Base-by-base conservation (phyloP, 2,113 vertebrate species). In the Podarcis muralis region DNA sequence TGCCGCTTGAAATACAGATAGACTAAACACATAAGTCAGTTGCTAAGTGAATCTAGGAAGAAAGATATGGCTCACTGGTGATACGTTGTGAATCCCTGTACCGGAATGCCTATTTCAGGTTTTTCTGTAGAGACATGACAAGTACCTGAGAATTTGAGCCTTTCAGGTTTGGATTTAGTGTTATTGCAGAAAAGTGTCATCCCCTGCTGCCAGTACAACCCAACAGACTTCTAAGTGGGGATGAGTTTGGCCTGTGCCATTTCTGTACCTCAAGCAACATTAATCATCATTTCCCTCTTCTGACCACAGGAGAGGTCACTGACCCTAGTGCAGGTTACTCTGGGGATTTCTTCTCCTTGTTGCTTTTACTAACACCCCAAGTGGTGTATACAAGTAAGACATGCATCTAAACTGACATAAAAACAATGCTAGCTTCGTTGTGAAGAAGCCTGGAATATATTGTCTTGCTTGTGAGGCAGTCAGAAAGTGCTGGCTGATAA, bases 221-320 rank as follows among this genome's bases (percentile, higher is more conserved):
- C 13, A 62, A 7, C 48, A 16, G 9, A 18, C 7, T 43, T 69
- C 48, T 43, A 71, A 25, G 83, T 88, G 82, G 92, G 76, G 89
- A 92, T 92, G 88, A 91, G 89, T 90, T 94, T 92, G 37, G 27
- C 87, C 87, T 93, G 91, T 92, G 35, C 66, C 32, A 90, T 93
- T 91, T 87, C 80, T 93, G 75, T 81, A 85, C 83, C 88, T 92
- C 91, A 92, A 88, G 93, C 87, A 93, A 88, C 87, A 89, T 89
- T 90, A 62, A 87, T 89, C n/a, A 1, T 74, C 81, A 92, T 88
- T 37, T 32, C 32, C 80, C 53, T 18, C 84, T 84, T 9, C 87
- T 91, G 86, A 84, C 88, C 81, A 82, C 65, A 93, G 89, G 87
- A 90, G 88, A 81, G 90, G 84, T 48, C 84, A 87, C 81, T 86